phyloP scores from a whole-genome alignment of 2,797 vertebrate genomes.

The Galaxias olidus region DNA sequence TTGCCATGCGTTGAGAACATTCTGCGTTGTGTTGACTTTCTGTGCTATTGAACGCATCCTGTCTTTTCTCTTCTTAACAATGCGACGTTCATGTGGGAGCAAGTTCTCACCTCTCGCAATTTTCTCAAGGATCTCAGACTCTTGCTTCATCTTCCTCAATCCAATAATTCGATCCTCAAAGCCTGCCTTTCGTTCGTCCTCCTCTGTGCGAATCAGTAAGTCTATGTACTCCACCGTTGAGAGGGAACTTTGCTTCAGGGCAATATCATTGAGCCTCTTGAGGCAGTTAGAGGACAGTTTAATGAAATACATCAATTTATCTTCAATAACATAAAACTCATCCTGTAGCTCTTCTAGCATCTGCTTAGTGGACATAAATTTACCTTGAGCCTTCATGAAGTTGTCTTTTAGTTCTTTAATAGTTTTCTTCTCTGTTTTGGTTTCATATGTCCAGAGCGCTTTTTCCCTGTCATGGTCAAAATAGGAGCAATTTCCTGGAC shows the following conservation, averaged over 20 bases:
- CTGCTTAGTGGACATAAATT: conserved; percentile 31
- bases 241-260: conserved; percentile 38
- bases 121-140: conserved; percentile 19
- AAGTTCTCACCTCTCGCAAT: conserved; percentile 30
- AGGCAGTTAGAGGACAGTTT: conserved; percentile 34
- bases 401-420: conserved; percentile 40
- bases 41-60: conserved; percentile 4
- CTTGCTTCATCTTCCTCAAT: conserved; percentile 33
- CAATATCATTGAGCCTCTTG: conserved; percentile 37
- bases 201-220: conserved; percentile 39
- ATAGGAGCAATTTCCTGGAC: conserved; percentile 32
- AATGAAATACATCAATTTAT: conserved; percentile 26
- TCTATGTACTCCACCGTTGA: conserved; percentile 38
- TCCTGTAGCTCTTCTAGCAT: conserved; percentile 20
- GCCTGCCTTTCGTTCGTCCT: conserved; percentile 39
- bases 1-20: not conserved
- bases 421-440: conserved; percentile 29
- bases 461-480: conserved; percentile 24
- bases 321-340: conserved; percentile 10
- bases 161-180: conserved; percentile 36
- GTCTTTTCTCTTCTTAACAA: conserved; percentile 13
- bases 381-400: conserved; percentile 32
- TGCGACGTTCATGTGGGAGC: conserved; percentile 3
- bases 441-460: conserved; percentile 35
- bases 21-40: conserved; percentile 1